Percentiles rank a stretch among this genome's conserved stretches.
These are phyloP conservation scores for Rotaria sp. DNA, from an alignment of 2,888 invertebrate genomes.

Conservation along the genomic window DNA sequence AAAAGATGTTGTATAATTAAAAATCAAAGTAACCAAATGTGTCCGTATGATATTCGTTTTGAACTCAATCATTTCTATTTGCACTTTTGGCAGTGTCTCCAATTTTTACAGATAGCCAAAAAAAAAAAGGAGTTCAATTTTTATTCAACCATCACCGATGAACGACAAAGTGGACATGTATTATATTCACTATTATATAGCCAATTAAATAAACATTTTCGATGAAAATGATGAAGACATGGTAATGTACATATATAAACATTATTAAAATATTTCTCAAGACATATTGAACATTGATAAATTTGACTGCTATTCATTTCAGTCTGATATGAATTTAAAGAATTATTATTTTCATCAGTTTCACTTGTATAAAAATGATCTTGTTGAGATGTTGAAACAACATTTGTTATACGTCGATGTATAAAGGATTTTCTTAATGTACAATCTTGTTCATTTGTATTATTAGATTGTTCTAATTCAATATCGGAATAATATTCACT, in stretches of 20 bases:
- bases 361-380: constrained; percentile 17
- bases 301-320: not conserved
- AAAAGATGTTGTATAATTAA: not conserved
- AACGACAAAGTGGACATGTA: constrained; percentile 19
- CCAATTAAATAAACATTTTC: constrained; percentile 25
- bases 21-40: not conserved
- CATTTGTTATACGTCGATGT: not conserved
- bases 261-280: not conserved
- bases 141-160: not conserved
- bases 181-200: not conserved
- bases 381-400: not conserved
- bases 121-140: not conserved
- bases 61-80: no score
- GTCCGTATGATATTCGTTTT: no score
- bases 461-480: not conserved
- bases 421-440: not conserved
- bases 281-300: constrained; percentile 26
- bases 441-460: not conserved
- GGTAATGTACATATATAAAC: constrained; percentile 5
- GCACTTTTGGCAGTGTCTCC: no score
- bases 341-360: constrained; percentile 21
- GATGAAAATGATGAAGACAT: constrained; percentile 30
- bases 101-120: not conserved
- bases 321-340: not conserved
- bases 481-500: constrained; percentile 1